Evolutionary conservation across 2,797 vertebrate species (phyloP), one percentile per base, ranked within the genome.

Genomic region (Leptoclinus maculatus): DNA sequence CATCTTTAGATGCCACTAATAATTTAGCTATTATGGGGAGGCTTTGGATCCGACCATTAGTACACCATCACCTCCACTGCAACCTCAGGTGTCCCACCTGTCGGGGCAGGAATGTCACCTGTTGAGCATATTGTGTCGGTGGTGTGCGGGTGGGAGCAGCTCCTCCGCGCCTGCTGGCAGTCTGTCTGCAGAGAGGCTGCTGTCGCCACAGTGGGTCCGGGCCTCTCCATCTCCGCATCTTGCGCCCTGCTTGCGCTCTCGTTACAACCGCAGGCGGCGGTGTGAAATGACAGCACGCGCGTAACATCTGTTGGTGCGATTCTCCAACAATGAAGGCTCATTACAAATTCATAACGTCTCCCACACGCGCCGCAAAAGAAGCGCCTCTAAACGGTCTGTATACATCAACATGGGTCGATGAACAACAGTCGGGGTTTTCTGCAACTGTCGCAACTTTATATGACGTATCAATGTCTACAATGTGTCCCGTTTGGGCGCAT

Each of bases 311-410:
- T 90, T 94, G 29, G 56, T 84, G 80, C 49, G 78, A 67, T 85
- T 79, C 80, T 53, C 84, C 91, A 91, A 96, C 96, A 96, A 96
- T 94, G 88, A 93, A 47, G 59, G 60, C 94, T 94, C 94, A 95
- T 96, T 96, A 96, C 94, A 60, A 79, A 95, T 94, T 94, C 94
- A 95, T 93, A 95, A 90, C 92, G 95, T 94, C 91, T 83, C 80
- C 68, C 62, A 49, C 89, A 79, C 78, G 76, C 85, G 70, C 76
- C 29, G 79, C 45, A 78, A 39, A 67, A 77, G 59, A 77, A 66
- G 75, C 80, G 76, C 67, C 64, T 63, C 51, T 7, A 53, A 80
- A 76, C 67, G 56, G 79, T 17, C 82, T 23, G 29, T 8, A 7
- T 1, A 27, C 41, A 57, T 8, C 58, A 38, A 17, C 39, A 19